Evolutionary conservation across 2,113 vertebrate species (phyloP).

Genomic region (Ploceus nigricollis): DNA sequence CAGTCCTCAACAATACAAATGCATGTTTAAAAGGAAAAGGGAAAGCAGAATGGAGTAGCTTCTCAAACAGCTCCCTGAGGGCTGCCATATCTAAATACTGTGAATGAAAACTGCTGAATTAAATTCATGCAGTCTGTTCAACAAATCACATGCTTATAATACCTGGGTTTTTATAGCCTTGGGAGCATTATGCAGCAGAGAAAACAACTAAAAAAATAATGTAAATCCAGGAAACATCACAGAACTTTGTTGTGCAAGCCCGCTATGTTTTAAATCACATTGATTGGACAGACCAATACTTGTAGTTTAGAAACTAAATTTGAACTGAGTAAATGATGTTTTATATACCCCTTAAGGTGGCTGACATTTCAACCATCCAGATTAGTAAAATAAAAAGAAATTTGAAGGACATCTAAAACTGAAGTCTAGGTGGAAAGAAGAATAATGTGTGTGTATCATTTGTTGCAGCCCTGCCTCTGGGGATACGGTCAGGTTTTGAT

Average conservation of each 20-base stretch:
- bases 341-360: not conserved
- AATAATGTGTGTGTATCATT: not conserved
- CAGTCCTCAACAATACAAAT: not conserved
- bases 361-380: not conserved
- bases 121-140: not conserved
- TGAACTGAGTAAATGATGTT: not conserved
- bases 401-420: not conserved
- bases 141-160: not conserved
- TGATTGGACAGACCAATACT: not conserved
- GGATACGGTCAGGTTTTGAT: not conserved
- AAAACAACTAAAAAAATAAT: not conserved
- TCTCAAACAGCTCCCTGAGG: not conserved
- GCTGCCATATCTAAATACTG: not conserved
- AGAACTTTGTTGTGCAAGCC: not conserved
- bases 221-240: not conserved
- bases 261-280: not conserved
- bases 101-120: not conserved
- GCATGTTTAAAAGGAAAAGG: not conserved
- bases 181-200: not conserved
- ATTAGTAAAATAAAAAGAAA: not conserved
- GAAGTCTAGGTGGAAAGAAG: not conserved
- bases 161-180: not conserved
- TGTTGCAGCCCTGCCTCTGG: not conserved
- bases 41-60: not conserved
- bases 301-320: not conserved